phyloP scores from a whole-genome alignment of 2,113 vertebrate genomes.

The Candoia aspera region DNA sequence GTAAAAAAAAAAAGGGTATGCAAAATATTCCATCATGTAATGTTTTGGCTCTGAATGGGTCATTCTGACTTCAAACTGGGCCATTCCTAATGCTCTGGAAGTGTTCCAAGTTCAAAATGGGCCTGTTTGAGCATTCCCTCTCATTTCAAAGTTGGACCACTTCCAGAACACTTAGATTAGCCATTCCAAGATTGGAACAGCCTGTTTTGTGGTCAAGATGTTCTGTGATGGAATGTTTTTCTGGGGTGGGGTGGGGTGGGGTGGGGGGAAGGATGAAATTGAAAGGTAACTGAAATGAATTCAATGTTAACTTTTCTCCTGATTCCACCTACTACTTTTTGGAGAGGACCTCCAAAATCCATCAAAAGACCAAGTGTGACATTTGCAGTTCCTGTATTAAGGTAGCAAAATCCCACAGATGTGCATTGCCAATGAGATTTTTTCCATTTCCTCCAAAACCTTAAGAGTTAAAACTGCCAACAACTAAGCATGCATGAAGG shows the following conservation, averaged over 20 bases:
- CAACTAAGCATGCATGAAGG: background rate
- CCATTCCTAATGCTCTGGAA: background rate
- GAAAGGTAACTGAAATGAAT: background rate
- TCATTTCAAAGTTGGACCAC: background rate
- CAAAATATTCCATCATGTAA: background rate
- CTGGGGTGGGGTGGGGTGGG: background rate
- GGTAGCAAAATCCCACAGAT: background rate
- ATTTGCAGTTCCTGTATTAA: background rate
- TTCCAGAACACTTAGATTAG: background rate
- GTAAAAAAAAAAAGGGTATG: background rate
- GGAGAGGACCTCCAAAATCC: background rate
- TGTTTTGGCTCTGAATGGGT: background rate
- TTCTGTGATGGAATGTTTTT: background rate
- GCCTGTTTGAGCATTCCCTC: background rate
- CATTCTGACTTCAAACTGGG: background rate
- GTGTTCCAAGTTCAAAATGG: background rate
- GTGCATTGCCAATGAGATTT: background rate
- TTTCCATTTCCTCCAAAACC: background rate
- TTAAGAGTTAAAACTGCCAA: background rate
- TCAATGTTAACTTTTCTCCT: background rate
- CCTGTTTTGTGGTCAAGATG: background rate
- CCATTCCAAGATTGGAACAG: background rate
- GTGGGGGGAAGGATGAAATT: background rate
- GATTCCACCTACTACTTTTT: background rate
- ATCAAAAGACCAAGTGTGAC: background rate